These are phyloP conservation scores for Apogon hyalosoma DNA, from an alignment of 2,797 vertebrate genomes.

Conservation along the genomic window DNA sequence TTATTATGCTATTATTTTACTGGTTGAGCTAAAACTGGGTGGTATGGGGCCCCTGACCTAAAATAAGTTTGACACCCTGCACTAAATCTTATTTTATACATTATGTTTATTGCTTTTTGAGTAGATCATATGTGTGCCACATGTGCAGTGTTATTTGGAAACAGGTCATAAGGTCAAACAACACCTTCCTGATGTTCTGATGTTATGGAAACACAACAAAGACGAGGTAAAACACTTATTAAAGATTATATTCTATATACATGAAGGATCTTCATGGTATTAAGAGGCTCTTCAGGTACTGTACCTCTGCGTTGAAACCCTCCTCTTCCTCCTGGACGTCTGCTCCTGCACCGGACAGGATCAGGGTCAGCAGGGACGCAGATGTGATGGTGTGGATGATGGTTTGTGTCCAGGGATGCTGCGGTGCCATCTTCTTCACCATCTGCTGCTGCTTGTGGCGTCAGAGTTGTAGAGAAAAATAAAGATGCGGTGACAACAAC, in stretches of 20 bases:
- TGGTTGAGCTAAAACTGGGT: too few species aligned
- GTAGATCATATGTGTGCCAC: conserved; percentile 15
- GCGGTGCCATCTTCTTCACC: conserved; percentile 54
- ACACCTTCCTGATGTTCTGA: conserved; percentile 17
- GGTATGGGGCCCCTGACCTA: too few species aligned
- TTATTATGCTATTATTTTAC: too few species aligned
- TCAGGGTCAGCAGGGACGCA: conserved; percentile 30
- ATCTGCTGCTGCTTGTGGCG: background rate
- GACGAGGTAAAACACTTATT: background rate
- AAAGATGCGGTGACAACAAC: conserved; percentile 5
- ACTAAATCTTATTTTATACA: too few species aligned
- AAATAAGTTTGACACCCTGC: too few species aligned
- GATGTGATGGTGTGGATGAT: conserved; percentile 24
- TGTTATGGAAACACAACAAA: background rate
- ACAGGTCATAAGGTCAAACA: conserved; percentile 36
- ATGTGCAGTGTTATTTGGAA: conserved; percentile 22
- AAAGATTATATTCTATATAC: background rate
- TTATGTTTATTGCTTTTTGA: too few species aligned
- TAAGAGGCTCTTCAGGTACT: too few species aligned
- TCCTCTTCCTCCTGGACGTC: conserved; percentile 56
- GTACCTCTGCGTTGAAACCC: conserved; percentile 72
- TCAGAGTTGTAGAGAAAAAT: background rate
- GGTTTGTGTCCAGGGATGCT: conserved; percentile 24
- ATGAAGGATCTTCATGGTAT: too few species aligned
- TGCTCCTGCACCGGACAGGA: conserved; percentile 35